Percentiles rank a stretch among this genome's conserved stretches.
Evolutionary conservation across 2,888 invertebrate genomes (phyloP).

Genomic region (Dryobota labecula): DNA sequence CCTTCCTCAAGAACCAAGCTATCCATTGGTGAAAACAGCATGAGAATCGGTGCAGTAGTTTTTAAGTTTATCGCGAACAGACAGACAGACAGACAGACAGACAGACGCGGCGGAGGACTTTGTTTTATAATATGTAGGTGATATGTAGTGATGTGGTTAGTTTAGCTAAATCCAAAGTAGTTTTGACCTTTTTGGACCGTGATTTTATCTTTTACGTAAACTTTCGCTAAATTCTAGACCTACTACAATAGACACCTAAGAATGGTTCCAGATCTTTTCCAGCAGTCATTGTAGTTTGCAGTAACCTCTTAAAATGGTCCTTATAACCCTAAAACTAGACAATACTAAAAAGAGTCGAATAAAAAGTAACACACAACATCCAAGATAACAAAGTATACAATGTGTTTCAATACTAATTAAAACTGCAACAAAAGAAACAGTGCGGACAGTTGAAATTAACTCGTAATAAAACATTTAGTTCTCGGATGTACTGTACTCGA

Average conservation of each 20-base stretch:
- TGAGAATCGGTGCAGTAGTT: too few relatives aligned
- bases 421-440: slow-evolving; percentile 33
- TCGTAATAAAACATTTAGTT: slow-evolving; percentile 32
- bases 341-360: background rate
- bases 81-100: too few relatives aligned
- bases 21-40: too few relatives aligned
- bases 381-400: background rate
- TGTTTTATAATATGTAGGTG: too few relatives aligned
- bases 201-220: background rate
- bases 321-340: background rate
- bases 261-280: background rate
- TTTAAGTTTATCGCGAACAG: too few relatives aligned
- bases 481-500: slow-evolving; percentile 19
- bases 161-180: background rate
- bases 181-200: background rate
- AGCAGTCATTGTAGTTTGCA: background rate
- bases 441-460: slow-evolving; percentile 22
- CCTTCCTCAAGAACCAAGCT: too few relatives aligned
- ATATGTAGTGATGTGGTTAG: background rate
- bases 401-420: slow-evolving; percentile 12
- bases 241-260: slow-evolving; percentile 9
- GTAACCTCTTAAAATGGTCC: background rate
- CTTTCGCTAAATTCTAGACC: background rate
- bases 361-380: background rate
- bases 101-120: too few relatives aligned